A percentile compares a stretch with the other conserved stretches of the same genome.
Evolutionary conservation across 2,888 invertebrate genomes (phyloP).

Genomic region (Drosophila planitibia): DNA sequence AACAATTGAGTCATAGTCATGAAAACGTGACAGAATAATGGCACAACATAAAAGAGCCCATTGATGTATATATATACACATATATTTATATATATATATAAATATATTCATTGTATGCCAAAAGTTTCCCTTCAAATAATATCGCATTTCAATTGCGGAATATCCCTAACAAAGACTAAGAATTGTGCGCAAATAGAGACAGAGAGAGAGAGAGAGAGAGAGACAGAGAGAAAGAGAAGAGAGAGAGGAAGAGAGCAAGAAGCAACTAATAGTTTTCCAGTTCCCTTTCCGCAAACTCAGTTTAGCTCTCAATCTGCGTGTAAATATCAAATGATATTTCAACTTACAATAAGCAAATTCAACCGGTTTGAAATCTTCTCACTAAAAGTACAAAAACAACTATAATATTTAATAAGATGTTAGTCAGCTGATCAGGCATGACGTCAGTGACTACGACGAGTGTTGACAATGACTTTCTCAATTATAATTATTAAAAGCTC

Average conservation of each 20-base stretch:
- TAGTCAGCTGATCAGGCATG: slow-evolving; percentile 49
- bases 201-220: background rate
- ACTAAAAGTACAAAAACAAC: slow-evolving; percentile 13
- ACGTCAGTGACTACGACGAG: slow-evolving; percentile 34
- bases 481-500: slow-evolving; percentile 23
- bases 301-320: background rate
- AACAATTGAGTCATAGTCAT: slow-evolving; percentile 57
- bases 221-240: background rate
- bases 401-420: slow-evolving; percentile 6
- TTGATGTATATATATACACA: slow-evolving; percentile 20
- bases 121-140: slow-evolving; percentile 15
- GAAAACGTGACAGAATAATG: slow-evolving; percentile 79
- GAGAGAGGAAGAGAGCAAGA: background rate
- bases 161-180: background rate
- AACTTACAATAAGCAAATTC: slow-evolving; percentile 11
- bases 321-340: slow-evolving; percentile 4
- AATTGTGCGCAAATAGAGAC: background rate
- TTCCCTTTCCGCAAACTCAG: slow-evolving; percentile 1
- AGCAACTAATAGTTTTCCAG: background rate
- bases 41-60: slow-evolving; percentile 57
- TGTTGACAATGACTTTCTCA: slow-evolving; percentile 57
- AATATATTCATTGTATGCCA: background rate
- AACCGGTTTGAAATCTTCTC: slow-evolving; percentile 50
- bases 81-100: slow-evolving; percentile 12
- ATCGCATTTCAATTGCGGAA: slow-evolving; percentile 1